Conservation (phyloP, 2,888 invertebrate species). For the Lasiommata megera region DNA sequence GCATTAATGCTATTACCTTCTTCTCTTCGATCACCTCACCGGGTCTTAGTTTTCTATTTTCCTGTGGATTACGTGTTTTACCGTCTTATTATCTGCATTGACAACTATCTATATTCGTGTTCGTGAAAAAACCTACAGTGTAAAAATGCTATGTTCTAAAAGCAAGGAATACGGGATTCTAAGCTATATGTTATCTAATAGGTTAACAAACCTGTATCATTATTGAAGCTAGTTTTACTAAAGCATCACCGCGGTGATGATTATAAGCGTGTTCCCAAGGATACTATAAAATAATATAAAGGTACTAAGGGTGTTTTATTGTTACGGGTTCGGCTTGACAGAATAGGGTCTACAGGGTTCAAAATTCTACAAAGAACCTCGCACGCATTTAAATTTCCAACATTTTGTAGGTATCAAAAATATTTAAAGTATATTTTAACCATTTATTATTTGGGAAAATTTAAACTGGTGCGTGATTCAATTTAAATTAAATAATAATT, state of each 20-base stretch:
- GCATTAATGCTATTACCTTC: conserved; percentile 88
- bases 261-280: conserved; percentile 55
- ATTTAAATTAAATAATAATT: conserved; percentile 22
- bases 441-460: background rate
- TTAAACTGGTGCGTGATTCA: conserved; percentile 29
- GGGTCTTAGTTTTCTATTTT: conserved; percentile 95
- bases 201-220: conserved; percentile 50
- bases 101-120: conserved; percentile 44
- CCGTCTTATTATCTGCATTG: conserved; percentile 71
- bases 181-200: conserved; percentile 56
- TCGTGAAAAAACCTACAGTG: conserved; percentile 46
- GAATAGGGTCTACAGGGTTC: conserved; percentile 69
- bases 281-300: conserved; percentile 33
- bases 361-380: conserved; percentile 29
- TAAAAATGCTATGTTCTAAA: conserved; percentile 54
- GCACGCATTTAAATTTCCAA: conserved; percentile 28
- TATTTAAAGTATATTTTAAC: background rate
- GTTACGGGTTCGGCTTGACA: conserved; percentile 80
- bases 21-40: conserved; percentile 96
- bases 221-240: conserved; percentile 60
- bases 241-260: conserved; percentile 65
- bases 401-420: too few species aligned
- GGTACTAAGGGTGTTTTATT: conserved; percentile 52
- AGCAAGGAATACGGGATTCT: conserved; percentile 68
- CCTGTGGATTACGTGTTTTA: conserved; percentile 83